phyloP scores from a whole-genome alignment of 2,888 invertebrate species.

The Himalopsyche anomala region DNA sequence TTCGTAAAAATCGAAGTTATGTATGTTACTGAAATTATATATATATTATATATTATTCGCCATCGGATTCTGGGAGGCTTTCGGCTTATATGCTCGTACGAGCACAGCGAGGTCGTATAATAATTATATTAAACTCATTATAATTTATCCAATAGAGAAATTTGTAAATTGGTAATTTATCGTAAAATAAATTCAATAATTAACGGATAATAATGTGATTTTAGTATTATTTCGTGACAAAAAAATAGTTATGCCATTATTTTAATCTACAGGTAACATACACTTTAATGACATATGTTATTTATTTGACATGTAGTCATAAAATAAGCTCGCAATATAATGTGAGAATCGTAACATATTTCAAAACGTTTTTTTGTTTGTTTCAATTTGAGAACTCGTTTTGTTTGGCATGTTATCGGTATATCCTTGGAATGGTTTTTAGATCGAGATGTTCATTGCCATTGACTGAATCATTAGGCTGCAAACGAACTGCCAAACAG shows the following conservation, averaged over 20 bases:
- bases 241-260: not conserved
- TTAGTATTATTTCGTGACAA: not conserved
- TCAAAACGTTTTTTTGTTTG: conserved; percentile 7
- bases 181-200: not conserved
- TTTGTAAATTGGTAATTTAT: not conserved
- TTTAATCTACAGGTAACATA: not conserved
- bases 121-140: too few species aligned
- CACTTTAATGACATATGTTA: conserved; percentile 6
- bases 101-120: too few species aligned
- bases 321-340: conserved; percentile 18
- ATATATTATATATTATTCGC: too few species aligned
- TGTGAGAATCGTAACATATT: conserved; percentile 3
- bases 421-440: conserved; percentile 24
- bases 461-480: not conserved
- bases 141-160: not conserved
- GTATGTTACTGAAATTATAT: too few species aligned
- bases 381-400: conserved; percentile 22
- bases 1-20: too few species aligned
- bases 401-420: conserved; percentile 29
- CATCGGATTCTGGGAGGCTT: too few species aligned
- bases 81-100: too few species aligned
- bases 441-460: conserved; percentile 30
- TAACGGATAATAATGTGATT: not conserved
- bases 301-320: not conserved
- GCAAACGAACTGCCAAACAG: conserved; percentile 3